Conservation (phyloP, 1,140 invertebrate species). For the Dinoponera quadriceps region DNA sequence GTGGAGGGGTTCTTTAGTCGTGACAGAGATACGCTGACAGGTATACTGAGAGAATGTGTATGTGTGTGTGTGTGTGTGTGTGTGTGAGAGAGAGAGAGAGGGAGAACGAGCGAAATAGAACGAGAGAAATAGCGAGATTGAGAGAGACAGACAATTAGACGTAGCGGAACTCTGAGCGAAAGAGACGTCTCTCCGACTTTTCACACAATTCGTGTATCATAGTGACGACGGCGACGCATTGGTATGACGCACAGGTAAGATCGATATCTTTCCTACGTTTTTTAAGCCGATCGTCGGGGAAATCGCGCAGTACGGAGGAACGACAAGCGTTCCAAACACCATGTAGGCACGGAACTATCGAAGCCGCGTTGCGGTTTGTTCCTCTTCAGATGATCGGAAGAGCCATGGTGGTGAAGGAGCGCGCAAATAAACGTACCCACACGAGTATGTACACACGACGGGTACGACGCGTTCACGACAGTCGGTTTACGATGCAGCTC, state of each 20-base stretch:
- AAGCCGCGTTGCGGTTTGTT: too few relatives aligned
- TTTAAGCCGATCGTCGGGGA: slow-evolving; percentile 29
- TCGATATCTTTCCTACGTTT: slow-evolving; percentile 35
- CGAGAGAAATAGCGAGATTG: slow-evolving; percentile 21
- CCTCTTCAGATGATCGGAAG: too few relatives aligned
- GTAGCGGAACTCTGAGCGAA: slow-evolving; percentile 43
- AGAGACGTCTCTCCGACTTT: slow-evolving; percentile 8
- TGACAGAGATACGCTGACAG: slow-evolving; percentile 3
- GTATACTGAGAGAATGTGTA: neutral
- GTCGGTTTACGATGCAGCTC: too few relatives aligned
- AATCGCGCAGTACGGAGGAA: slow-evolving; percentile 17
- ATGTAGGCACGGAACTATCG: neutral
- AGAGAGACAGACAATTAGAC: slow-evolving; percentile 44
- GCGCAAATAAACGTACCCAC: too few relatives aligned
- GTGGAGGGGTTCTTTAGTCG: slow-evolving; percentile 8
- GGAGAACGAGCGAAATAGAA: neutral
- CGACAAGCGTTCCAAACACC: neutral
- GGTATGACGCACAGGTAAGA: slow-evolving; percentile 10
- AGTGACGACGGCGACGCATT: slow-evolving; percentile 19
- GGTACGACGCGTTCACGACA: too few relatives aligned
- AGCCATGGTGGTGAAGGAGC: too few relatives aligned
- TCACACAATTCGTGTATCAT: neutral
- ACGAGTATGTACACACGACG: too few relatives aligned
- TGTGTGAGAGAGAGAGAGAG: neutral
- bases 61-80: neutral